Percentiles rank a stretch among this genome's conserved stretches.
Evolutionary conservation across 2,113 vertebrate genomes (phyloP).

Genomic region (Chiloscyllium plagiosum): DNA sequence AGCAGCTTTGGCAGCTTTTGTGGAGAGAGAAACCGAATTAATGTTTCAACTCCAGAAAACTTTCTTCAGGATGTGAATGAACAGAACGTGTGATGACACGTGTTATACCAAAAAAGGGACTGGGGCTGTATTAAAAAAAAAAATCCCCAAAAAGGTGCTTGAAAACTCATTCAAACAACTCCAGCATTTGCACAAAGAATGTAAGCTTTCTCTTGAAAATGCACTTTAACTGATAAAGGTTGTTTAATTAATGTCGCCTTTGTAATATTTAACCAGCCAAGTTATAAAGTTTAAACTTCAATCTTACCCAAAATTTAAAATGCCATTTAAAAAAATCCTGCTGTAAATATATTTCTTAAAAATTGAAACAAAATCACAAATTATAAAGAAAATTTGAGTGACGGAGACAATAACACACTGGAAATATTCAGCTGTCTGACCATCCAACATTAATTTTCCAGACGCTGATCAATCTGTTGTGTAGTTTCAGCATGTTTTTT

Average conservation of each 20-base stretch:
- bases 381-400: neutral
- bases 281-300: neutral
- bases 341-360: neutral
- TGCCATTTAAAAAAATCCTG: neutral
- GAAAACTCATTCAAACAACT: neutral
- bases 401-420: neutral
- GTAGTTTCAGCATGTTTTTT: neutral
- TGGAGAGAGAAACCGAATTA: too few species aligned
- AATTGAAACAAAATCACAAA: neutral
- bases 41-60: too few species aligned
- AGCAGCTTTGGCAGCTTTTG: too few species aligned
- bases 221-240: neutral
- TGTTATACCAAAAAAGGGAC: neutral
- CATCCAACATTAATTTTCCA: neutral
- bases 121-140: neutral
- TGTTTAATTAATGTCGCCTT: neutral
- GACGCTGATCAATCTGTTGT: neutral
- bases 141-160: neutral
- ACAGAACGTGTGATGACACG: neutral
- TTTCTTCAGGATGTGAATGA: too few species aligned
- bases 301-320: neutral
- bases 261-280: neutral
- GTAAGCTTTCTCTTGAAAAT: neutral
- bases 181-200: too few species aligned
- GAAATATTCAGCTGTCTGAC: neutral